phyloP scores from a whole-genome alignment of 2,113 vertebrate genomes.

The Bucco capensis region DNA sequence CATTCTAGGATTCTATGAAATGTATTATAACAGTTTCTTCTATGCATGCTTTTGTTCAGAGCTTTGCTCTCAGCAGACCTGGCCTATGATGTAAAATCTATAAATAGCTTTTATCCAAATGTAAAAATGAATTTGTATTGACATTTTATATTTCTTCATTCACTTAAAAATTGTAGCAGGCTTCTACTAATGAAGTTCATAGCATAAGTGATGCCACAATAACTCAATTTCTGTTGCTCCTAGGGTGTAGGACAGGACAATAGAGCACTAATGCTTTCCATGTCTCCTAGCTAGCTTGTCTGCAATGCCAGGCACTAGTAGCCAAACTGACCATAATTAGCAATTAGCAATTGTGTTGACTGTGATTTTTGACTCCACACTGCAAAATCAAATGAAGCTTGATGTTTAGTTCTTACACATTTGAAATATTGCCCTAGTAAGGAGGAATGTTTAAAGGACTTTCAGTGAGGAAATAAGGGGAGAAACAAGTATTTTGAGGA shows the following conservation, averaged over 20 bases:
- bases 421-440: neutral
- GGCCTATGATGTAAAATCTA: neutral
- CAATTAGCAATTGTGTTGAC: neutral
- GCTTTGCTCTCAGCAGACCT: neutral
- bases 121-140: constrained; percentile 14
- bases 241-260: neutral
- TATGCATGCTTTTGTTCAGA: neutral
- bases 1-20: too few relatives aligned
- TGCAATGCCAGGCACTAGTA: neutral
- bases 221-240: neutral
- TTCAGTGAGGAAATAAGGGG: neutral
- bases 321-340: neutral
- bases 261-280: neutral
- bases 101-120: neutral
- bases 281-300: neutral
- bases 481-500: neutral
- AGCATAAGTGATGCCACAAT: neutral
- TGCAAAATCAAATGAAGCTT: neutral
- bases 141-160: constrained; percentile 2
- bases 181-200: neutral
- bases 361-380: neutral
- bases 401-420: neutral
- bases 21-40: neutral
- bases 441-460: neutral
- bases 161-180: neutral